phyloP scores from a whole-genome alignment of 2,113 vertebrate species.

The Ctenomys sociabilis region DNA sequence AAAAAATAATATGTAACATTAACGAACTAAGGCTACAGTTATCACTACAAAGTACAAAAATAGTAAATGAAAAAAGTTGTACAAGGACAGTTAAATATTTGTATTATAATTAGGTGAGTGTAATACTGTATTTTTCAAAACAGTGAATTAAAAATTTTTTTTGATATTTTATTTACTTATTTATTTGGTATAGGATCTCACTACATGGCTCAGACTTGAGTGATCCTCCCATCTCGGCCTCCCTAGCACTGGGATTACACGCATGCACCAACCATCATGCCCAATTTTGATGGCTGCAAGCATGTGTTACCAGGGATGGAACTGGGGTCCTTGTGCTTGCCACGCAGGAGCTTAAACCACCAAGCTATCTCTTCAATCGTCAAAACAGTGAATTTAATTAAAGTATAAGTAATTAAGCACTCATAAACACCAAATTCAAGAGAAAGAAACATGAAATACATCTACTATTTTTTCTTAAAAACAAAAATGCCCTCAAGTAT shows the following conservation, averaged over 20 bases:
- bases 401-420: slow-evolving; percentile 3
- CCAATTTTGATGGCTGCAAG: too few relatives aligned
- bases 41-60: background rate
- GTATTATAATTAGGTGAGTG: slow-evolving; percentile 17
- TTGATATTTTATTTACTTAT: too few relatives aligned
- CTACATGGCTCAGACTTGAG: too few relatives aligned
- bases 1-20: background rate
- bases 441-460: background rate
- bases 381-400: background rate
- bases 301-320: too few relatives aligned
- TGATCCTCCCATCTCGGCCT: too few relatives aligned
- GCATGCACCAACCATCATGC: too few relatives aligned
- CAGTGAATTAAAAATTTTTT: background rate
- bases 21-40: background rate
- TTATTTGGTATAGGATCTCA: too few relatives aligned
- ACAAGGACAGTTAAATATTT: slow-evolving; percentile 1
- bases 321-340: too few relatives aligned
- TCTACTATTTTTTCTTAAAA: background rate
- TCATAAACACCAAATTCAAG: slow-evolving; percentile 40
- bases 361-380: too few relatives aligned
- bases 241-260: too few relatives aligned
- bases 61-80: background rate
- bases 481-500: slow-evolving; percentile 25
- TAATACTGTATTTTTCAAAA: slow-evolving; percentile 14
- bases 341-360: too few relatives aligned